Base-by-base conservation (phyloP, 2,888 invertebrate genomes). In the Yponomeuta sedellus region DNA sequence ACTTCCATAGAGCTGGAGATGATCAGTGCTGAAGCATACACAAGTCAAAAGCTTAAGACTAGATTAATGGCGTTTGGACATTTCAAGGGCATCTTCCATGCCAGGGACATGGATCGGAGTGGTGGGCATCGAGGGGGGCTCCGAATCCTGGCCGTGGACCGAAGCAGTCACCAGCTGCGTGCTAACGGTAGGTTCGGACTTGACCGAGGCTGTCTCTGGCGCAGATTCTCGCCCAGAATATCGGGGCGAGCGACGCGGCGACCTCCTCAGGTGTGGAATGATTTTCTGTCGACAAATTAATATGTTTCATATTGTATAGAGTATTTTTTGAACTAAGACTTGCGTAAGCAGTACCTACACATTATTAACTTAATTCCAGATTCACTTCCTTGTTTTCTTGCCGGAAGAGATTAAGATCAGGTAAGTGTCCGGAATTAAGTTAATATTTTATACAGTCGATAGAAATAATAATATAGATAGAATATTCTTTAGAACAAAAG, bases 141-240 rank as follows among this genome's bases (percentile, higher is more conserved):
- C 77, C 10, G 87, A 83, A 68, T 86, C 83, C 52, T 77, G 79
- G 1, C 74, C 84, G 4, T 76, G 85, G 57, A 85, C 75, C 2
- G 87, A 80, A 0, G 81, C 86, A 2, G 87, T 84, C 52, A 89
- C 88, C 66, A 90, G 73, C 68, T 88, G 89, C 10, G 90, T 88
- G 64, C 83, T 85, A 25, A 74, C 71, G 0, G 90, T 90, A 1
- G 88, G 87, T 59, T 89, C 88, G 0, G 90, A 90, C 56, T 73
- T 74, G 25, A 83, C 69, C 11, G 65, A 64, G 22, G 52, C 16
- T 19, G 39, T 39, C 34, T 62, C 62, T 11, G 63, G 19, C 10
- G 20, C 56, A 10, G 64, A 56, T 4, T 11, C 10, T 0, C n/a
- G 56, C 1, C 56, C 22, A 19, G 57, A 56, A 10, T 11, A 12